Conservation (phyloP, 2,888 invertebrate species). For the Iselma pallidipennis region DNA sequence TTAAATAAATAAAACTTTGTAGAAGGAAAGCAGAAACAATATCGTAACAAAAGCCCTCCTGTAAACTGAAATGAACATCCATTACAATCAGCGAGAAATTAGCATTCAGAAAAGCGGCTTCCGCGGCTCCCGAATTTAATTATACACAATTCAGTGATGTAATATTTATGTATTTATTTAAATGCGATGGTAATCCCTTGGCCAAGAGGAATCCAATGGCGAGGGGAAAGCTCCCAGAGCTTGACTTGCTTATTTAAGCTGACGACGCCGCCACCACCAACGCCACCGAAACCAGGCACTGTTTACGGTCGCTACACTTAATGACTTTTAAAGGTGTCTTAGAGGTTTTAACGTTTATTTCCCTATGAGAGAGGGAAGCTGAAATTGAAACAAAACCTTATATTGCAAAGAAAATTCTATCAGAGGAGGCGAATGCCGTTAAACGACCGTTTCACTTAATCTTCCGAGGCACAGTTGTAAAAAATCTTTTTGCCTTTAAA, state of each 20-base stretch:
- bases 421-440: too few species aligned
- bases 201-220: slow-evolving; percentile 38
- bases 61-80: slow-evolving; percentile 52
- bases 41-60: slow-evolving; percentile 46
- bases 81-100: slow-evolving; percentile 55
- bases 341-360: slow-evolving; percentile 48
- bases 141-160: slow-evolving; percentile 58
- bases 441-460: too few species aligned
- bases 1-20: slow-evolving; percentile 42
- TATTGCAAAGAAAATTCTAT: background rate
- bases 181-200: slow-evolving; percentile 58
- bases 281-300: slow-evolving; percentile 35
- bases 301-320: slow-evolving; percentile 52
- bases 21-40: slow-evolving; percentile 40
- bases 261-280: slow-evolving; percentile 30
- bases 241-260: slow-evolving; percentile 39
- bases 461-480: too few species aligned
- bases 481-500: too few species aligned
- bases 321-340: slow-evolving; percentile 53
- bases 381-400: slow-evolving; percentile 19
- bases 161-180: slow-evolving; percentile 60
- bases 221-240: slow-evolving; percentile 31
- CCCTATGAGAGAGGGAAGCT: slow-evolving; percentile 28
- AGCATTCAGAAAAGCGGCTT: slow-evolving; percentile 53
- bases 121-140: slow-evolving; percentile 55